Conservation (phyloP, 1,140 invertebrate genomes). For the Penaeus vannamei region DNA sequence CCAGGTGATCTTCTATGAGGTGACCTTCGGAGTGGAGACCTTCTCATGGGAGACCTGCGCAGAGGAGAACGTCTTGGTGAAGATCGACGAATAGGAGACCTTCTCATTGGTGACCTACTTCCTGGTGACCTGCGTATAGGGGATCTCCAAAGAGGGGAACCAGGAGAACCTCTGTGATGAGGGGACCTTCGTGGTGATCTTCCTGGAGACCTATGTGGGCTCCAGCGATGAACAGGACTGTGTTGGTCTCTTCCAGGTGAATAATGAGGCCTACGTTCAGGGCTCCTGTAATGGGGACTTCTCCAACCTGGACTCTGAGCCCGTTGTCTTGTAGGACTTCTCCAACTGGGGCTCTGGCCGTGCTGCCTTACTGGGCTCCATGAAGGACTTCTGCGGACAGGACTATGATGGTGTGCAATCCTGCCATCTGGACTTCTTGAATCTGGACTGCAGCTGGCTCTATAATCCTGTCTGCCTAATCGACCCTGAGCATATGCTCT, state of each 20-base stretch:
- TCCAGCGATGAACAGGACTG: constrained; percentile 40
- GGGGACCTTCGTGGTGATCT: constrained; percentile 4
- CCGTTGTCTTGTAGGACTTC: constrained; percentile 34
- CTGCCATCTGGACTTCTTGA: constrained; percentile 39
- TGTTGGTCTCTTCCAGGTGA: constrained; percentile 37
- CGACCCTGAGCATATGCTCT: constrained; percentile 20
- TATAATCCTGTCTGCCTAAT: constrained; percentile 18
- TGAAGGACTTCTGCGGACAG: constrained; percentile 31
- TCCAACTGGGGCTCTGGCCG: not conserved
- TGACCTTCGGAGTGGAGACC: constrained; percentile 42
- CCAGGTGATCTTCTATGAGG: constrained; percentile 3
- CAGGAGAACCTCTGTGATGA: not conserved
- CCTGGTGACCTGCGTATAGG: not conserved
- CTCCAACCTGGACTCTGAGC: constrained; percentile 41
- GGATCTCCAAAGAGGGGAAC: not conserved
- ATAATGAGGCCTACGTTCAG: constrained; percentile 14
- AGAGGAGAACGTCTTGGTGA: constrained; percentile 8
- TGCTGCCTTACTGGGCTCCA: constrained; percentile 1
- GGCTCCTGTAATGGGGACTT: constrained; percentile 43
- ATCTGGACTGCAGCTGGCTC: constrained; percentile 38
- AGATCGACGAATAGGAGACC: too few species aligned
- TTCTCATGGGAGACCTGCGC: not conserved
- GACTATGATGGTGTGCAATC: constrained; percentile 18
- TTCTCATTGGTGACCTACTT: not conserved
- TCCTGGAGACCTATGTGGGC: constrained; percentile 26